Conservation (phyloP, 2,888 invertebrate genomes). For the Rhamphomyia laevipes region DNA sequence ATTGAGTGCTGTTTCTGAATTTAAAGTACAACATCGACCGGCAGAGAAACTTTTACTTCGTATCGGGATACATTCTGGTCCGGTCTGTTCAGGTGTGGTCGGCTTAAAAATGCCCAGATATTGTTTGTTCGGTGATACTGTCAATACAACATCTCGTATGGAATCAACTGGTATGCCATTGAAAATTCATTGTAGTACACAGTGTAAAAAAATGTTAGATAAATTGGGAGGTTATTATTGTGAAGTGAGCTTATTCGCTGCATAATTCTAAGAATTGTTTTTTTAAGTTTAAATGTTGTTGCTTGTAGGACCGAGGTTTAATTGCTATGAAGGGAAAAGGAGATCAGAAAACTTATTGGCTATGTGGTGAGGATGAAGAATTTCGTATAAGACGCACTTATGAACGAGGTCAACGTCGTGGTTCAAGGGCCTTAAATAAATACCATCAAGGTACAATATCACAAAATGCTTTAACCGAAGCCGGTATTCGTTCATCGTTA, state of each 20-base stretch:
- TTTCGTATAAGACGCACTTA: conserved; percentile 45
- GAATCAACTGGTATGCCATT: conserved; percentile 75
- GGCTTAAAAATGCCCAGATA: conserved; percentile 89
- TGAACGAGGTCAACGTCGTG: conserved; percentile 40
- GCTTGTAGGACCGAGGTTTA: conserved; percentile 59
- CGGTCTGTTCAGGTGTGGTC: conserved; percentile 86
- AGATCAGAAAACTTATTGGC: conserved; percentile 72
- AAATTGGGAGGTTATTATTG: conserved; percentile 62
- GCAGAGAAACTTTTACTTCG: conserved; percentile 70
- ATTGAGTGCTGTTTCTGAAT: conserved; percentile 69
- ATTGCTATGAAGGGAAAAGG: conserved; percentile 77
- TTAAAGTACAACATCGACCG: conserved; percentile 80
- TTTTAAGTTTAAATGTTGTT: too few species aligned
- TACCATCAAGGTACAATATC: conserved; percentile 33
- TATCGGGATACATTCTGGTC: conserved; percentile 86
- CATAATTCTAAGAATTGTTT: background rate
- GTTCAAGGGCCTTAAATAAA: conserved; percentile 35
- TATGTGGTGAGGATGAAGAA: conserved; percentile 59
- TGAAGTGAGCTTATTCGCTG: conserved; percentile 16
- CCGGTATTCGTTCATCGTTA: conserved; percentile 51
- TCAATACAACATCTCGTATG: conserved; percentile 80
- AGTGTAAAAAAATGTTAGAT: conserved; percentile 57
- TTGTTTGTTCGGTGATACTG: conserved; percentile 86
- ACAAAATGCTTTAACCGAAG: conserved; percentile 21
- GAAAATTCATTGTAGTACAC: conserved; percentile 70